Evolutionary conservation across 2,888 invertebrate genomes (phyloP).

Genomic region (Autographa gamma): DNA sequence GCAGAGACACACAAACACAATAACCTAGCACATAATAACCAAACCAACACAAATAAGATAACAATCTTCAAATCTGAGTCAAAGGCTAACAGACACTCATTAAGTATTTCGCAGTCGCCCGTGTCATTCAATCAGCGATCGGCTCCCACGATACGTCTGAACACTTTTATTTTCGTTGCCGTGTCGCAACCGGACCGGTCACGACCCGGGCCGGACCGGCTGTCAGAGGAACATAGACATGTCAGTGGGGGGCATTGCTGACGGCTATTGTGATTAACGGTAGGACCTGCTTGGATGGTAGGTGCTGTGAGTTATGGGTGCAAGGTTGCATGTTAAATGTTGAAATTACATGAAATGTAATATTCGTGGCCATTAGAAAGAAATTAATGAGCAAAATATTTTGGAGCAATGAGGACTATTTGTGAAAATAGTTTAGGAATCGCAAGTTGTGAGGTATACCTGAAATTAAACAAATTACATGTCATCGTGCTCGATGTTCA

Average conservation of each 20-base stretch:
- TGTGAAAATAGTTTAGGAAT: too few species aligned
- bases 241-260: conserved; percentile 35
- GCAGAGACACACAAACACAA: neutral
- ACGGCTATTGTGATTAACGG: conserved; percentile 21
- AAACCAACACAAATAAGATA: conserved; percentile 3
- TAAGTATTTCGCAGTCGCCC: conserved; percentile 36
- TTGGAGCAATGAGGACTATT: too few species aligned
- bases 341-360: neutral
- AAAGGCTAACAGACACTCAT: conserved; percentile 36
- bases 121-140: conserved; percentile 45
- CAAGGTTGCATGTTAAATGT: conserved; percentile 20
- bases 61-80: conserved; percentile 24
- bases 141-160: conserved; percentile 53
- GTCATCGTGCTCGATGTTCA: too few species aligned
- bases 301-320: conserved; percentile 10
- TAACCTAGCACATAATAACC: neutral
- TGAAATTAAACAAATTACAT: too few species aligned
- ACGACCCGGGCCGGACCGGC: conserved; percentile 41
- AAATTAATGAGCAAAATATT: too few species aligned
- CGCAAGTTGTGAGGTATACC: too few species aligned
- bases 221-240: conserved; percentile 17
- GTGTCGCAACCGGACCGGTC: conserved; percentile 54
- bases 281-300: conserved; percentile 31
- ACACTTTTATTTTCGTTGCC: conserved; percentile 52
- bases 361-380: neutral